Evolutionary conservation across 2,888 invertebrate species (phyloP).

Genomic region (Netelia inedita): DNA sequence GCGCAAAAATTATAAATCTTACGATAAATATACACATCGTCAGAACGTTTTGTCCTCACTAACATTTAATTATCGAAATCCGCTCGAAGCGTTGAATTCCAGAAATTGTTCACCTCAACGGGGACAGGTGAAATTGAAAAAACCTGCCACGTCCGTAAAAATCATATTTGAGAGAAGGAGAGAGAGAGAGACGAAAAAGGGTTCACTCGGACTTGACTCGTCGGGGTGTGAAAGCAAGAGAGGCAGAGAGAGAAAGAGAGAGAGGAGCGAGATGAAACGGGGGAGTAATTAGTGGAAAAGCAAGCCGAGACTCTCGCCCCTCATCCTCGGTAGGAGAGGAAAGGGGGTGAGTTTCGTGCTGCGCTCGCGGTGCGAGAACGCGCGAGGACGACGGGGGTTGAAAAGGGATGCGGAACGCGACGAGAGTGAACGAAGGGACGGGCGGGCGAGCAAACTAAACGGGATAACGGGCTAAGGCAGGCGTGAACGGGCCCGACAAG

Average conservation of each 20-base stretch:
- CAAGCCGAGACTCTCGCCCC: conserved; percentile 70
- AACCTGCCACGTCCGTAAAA: too few species aligned
- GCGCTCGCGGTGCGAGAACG: conserved; percentile 62
- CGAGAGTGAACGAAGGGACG: conserved; percentile 53
- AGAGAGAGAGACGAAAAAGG: conserved; percentile 26
- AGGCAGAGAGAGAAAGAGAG: conserved; percentile 43
- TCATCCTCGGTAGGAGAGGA: conserved; percentile 49
- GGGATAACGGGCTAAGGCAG: conserved; percentile 81
- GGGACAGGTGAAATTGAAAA: too few species aligned
- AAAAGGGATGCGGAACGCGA: conserved; percentile 62
- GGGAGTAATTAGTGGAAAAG: conserved; percentile 84
- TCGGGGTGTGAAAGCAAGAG: conserved; percentile 78
- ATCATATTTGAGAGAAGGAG: neutral
- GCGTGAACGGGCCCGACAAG: conserved; percentile 76
- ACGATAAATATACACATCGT: too few species aligned
- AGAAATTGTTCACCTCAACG: too few species aligned
- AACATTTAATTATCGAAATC: too few species aligned
- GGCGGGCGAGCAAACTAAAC: conserved; percentile 73
- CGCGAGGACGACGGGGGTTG: conserved; percentile 63
- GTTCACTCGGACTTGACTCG: conserved; percentile 73
- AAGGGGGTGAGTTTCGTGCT: conserved; percentile 57
- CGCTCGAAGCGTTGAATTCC: too few species aligned
- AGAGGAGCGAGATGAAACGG: conserved; percentile 77
- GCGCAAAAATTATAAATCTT: too few species aligned
- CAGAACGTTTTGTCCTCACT: too few species aligned